phyloP scores from a whole-genome alignment of 2,113 vertebrate genomes.

The Sinosuthora webbiana region DNA sequence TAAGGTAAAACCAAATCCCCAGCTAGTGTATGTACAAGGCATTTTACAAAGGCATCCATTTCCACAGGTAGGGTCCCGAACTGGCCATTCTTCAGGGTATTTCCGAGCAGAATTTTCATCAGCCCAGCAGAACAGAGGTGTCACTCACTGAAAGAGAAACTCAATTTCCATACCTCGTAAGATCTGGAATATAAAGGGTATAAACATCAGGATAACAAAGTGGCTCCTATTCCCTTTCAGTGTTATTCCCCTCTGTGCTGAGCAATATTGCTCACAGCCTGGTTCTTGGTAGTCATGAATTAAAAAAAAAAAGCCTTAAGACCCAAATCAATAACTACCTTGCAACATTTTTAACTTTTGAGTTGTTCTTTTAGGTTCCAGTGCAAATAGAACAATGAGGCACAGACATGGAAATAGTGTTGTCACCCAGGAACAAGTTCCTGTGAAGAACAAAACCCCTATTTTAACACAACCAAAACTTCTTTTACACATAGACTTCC shows the following conservation, averaged over 20 bases:
- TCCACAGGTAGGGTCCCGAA: not conserved
- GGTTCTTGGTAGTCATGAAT: not conserved
- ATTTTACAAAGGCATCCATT: not conserved
- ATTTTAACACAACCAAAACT: not conserved
- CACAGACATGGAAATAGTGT: not conserved
- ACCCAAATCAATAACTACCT: not conserved
- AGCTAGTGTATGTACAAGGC: accelerated
- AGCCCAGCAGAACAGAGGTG: accelerated
- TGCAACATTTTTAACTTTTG: not conserved
- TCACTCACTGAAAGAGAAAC: not conserved
- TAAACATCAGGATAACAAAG: not conserved
- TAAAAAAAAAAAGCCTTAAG: not conserved
- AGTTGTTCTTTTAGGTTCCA: not conserved
- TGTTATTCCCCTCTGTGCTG: not conserved
- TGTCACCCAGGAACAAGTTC: not conserved
- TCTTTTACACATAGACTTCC: not conserved
- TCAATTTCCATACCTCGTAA: accelerated
- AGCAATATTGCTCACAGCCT: not conserved
- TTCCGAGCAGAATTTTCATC: not conserved
- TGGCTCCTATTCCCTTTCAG: not conserved
- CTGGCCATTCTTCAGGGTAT: not conserved
- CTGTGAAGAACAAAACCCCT: not conserved
- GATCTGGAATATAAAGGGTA: not conserved
- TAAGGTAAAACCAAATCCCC: not conserved
- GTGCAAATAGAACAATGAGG: not conserved